Evolutionary conservation across 2,888 invertebrate genomes (phyloP).

Genomic region (Orthosia gracilis): DNA sequence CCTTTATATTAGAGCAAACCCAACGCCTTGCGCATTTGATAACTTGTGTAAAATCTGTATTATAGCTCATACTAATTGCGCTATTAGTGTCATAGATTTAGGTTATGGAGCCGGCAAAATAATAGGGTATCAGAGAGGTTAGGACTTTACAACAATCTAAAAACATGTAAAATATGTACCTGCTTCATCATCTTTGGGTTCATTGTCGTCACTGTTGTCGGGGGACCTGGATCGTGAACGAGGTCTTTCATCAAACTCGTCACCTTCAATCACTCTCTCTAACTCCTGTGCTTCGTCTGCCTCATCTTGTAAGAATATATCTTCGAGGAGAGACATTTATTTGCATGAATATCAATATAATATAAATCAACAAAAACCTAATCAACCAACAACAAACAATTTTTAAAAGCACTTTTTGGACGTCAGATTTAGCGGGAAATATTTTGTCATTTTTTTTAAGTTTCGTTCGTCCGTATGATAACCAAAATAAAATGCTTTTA

Average conservation of each 20-base stretch:
- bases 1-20: neutral
- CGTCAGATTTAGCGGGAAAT: slow-evolving; percentile 73
- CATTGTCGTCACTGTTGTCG: slow-evolving; percentile 80
- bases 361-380: neutral
- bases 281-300: slow-evolving; percentile 85
- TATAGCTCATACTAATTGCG: neutral
- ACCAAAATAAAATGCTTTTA: neutral
- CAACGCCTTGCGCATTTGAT: neutral
- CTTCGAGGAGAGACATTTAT: slow-evolving; percentile 86
- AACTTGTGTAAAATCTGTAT: neutral
- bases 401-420: slow-evolving; percentile 34
- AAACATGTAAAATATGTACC: slow-evolving; percentile 69
- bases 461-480: slow-evolving; percentile 45
- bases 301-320: slow-evolving; percentile 86
- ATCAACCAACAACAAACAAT: neutral
- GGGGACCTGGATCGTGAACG: slow-evolving; percentile 80
- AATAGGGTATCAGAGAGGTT: neutral
- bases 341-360: neutral
- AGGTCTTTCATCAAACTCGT: slow-evolving; percentile 86
- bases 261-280: slow-evolving; percentile 88
- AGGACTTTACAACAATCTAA: too few species aligned
- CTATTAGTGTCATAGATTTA: neutral
- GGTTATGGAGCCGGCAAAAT: neutral
- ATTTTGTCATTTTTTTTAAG: neutral
- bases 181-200: slow-evolving; percentile 81